Evolutionary conservation across 2,113 vertebrate species (phyloP), one percentile per base, ranked within the genome.

Genomic region (Siniperca chuatsi): DNA sequence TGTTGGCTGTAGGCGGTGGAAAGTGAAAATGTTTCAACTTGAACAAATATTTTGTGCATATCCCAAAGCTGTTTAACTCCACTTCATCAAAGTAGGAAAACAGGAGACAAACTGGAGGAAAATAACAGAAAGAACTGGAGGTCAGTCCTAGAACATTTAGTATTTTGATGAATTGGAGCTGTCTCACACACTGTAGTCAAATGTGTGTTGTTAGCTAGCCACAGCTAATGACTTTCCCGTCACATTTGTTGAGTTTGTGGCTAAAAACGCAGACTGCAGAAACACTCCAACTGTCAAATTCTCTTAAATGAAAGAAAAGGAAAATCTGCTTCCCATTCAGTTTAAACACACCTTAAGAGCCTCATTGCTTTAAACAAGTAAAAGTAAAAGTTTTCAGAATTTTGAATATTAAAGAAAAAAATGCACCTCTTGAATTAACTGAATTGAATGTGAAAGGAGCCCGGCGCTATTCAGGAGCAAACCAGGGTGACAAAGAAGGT

Each of bases 381-480:
- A 40, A 40, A 40, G 12, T 29, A 4, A 13, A 68, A 11, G 3
- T 13, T 65, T 58, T 58, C 29, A 25, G 6, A 4, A 1, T 40
- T 33, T 62, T 23, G n/a, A 69, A 37, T 42, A 50, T 52, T 35
- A 3, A 12, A 55, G 18, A n/a, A 35, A 67, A 21, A 75, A 20
- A 64, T 1, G 58, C 46, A 73, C 61, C 55, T 78, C 68, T 35
- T 85, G 90, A 88, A 90, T 66, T 54, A 71, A 76, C 0, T 91
- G 91, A 92, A 87, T 69, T 92, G 90, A 93, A 69, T 29, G 86
- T 87, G 89, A 93, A 88, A 55, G 57, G 23, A 87, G 23, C 69
- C 40, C 5, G 4, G 52, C 2, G 20, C 69, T 60, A n/a, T 79
- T 87, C 62, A 85, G 83, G 87, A 78, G 74, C 54, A 78, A 68